Base-by-base conservation (phyloP, 2,797 vertebrate genomes). In the Clarias laeviceps region DNA sequence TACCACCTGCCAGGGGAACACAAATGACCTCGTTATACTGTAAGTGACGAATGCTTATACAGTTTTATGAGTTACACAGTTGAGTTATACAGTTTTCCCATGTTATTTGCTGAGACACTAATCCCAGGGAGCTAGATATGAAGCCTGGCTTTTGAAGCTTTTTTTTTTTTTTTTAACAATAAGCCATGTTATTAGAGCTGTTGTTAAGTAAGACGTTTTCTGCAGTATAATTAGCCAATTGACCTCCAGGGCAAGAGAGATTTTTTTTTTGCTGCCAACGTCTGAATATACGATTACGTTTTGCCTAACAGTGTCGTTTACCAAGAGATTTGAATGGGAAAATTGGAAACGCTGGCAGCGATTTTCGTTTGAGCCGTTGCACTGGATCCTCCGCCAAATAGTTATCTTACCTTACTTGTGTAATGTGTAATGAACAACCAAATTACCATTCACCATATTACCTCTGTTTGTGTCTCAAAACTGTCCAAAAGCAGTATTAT, bases 401-500 rank as follows among this genome's bases (percentile, higher is more conserved):
- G 2, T 9, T n/a, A 15, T 2, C 12, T n/a, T 82, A 29, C 59
- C 57, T 11, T 14, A 74, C 40, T 14, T 54, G 14, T 34, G 27
- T 56, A 8, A 54, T 61, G 22, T 32, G 12, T 27, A 72, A 59
- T 14, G 2, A 12, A n/a, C 57, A 78, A 61, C 4, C 15, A 9
- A 18, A 45, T 9, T 56, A 29, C 2, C 0, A 54, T 24, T 40
- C 2, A 40, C 20, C 2, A 61, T 0, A 4, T 88, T 80, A 99
- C 98, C 96, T 99, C 97, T 54, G 95, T 95, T 86, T 97, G 94
- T 0, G 98, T 99, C 90, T 99, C 97, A 86, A 98, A 99, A 91
- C 97, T 99, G 95, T 99, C 97, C 15, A 97, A 96, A 91, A 99
- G 95, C 85, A 97, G 96, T 20, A 99, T 95, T 73, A 99, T 97